These are phyloP conservation scores for Caenorhabditis brenneri DNA, from an alignment of 1,140 invertebrate species.

Conservation along the genomic window DNA sequence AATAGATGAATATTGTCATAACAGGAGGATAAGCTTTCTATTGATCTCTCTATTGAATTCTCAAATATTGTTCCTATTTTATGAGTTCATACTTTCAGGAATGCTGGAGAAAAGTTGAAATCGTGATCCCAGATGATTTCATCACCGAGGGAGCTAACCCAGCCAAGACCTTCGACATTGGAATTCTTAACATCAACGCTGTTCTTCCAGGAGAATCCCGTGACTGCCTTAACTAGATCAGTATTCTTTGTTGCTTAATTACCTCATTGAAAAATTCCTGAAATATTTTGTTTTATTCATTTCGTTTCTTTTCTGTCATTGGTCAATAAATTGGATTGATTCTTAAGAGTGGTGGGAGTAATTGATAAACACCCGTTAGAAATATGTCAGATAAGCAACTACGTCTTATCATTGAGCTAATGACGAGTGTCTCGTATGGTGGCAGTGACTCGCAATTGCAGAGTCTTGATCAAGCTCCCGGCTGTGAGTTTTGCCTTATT, in stretches of 20 bases:
- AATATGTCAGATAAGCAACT: slow-evolving; percentile 5
- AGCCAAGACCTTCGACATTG: slow-evolving; percentile 54
- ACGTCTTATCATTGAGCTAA: slow-evolving; percentile 32
- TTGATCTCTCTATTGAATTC: background rate
- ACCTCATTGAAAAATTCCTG: background rate
- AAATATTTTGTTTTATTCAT: background rate
- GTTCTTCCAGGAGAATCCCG: slow-evolving; percentile 55
- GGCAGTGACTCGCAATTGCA: slow-evolving; percentile 14
- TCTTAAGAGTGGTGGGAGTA: slow-evolving; percentile 11
- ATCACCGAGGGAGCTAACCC: slow-evolving; percentile 47
- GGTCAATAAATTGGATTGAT: slow-evolving; percentile 1
- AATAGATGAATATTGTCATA: too few relatives aligned
- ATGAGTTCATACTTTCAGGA: slow-evolving; percentile 43
- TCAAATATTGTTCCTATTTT: background rate
- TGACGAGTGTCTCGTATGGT: slow-evolving; percentile 37
- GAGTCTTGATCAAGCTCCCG: background rate
- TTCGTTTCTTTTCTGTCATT: background rate
- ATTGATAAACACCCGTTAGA: slow-evolving; percentile 33
- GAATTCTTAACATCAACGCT: slow-evolving; percentile 55
- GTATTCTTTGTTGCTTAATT: background rate
- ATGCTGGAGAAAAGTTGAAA: slow-evolving; percentile 56
- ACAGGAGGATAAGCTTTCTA: too few relatives aligned
- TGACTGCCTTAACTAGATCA: slow-evolving; percentile 54
- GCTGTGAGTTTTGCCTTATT: background rate
- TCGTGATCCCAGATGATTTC: slow-evolving; percentile 53